Base-by-base conservation (phyloP, 2,888 invertebrate species). In the Philonicus albiceps region DNA sequence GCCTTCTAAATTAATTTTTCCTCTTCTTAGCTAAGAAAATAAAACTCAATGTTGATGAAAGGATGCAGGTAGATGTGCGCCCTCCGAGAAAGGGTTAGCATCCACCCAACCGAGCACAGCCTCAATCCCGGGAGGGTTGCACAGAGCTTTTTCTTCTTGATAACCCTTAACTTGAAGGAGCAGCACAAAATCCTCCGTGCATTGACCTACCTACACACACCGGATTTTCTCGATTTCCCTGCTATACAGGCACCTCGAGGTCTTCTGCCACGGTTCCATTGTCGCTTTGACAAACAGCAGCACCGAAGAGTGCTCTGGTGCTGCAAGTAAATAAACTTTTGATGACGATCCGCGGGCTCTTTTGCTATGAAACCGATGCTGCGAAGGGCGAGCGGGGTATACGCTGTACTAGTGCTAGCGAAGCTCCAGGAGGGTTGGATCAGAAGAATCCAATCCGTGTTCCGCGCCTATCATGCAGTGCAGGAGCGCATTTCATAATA, bases 201-300 rank as follows among this genome's bases (percentile, higher is more conserved):
- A 91, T 91, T 92, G 92, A 92, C 92, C 92, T 92, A 92, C 90
- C 91, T 91, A 92, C 91, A 92, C 90, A 91, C 89, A 87, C 86
- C 87, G 89, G 34, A 37, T 53, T 81, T 81, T 81, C 89, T 88
- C 86, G 88, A 87, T 88, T 86, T 87, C 86, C 87, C 85, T 19
- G 22, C 80, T 87, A 76, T 84, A 73, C 40, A 84, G 34, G 34
- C 31, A 74, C 74, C 73, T 37, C 73, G 73, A 43, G 37, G 85
- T 72, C 49, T 34, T 75, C 75, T 53, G 34, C 85, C 74, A 74
- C 22, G 74, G 78, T 72, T 40, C 84, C 43, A 84, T 84, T 84
- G 84, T 84, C 84, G 84, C 73, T 43, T 40, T 43, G 16, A 13
- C 64, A 64, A 64, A 64, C 22, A 55, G 55, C 55, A 84, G 72